Evolutionary conservation across 1,140 invertebrate genomes (phyloP).

Genomic region (Nephila pilipes): DNA sequence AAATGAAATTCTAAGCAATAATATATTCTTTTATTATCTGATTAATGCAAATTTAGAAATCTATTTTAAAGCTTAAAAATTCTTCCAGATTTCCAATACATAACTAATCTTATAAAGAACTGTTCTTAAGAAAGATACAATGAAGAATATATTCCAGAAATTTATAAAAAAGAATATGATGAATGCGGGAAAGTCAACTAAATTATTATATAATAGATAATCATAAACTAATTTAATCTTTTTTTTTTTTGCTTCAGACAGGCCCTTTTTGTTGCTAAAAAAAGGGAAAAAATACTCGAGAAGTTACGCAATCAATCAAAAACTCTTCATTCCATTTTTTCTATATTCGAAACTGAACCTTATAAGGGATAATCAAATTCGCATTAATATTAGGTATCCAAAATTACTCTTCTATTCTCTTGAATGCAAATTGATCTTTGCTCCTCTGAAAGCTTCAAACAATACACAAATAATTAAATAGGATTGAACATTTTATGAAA

Average conservation of each 20-base stretch:
- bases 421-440: neutral
- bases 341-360: neutral
- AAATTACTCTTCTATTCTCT: neutral
- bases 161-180: neutral
- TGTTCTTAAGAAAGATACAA: neutral
- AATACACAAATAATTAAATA: neutral
- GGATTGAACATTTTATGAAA: neutral
- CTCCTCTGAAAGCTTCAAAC: neutral
- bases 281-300: neutral
- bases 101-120: neutral
- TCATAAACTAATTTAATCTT: conserved; percentile 6
- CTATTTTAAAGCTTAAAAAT: too few species aligned
- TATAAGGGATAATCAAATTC: conserved; percentile 27
- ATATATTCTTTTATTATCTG: too few species aligned
- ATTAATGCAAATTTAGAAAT: too few species aligned
- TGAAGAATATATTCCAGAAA: neutral
- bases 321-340: conserved; percentile 40
- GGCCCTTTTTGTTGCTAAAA: neutral
- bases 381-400: conserved; percentile 24
- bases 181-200: neutral
- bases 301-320: conserved; percentile 33
- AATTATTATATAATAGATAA: conserved; percentile 5
- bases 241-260: neutral
- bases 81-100: too few species aligned
- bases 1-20: too few species aligned